Evolutionary conservation across 2,113 vertebrate genomes (phyloP).

Genomic region (Bufo bufo): DNA sequence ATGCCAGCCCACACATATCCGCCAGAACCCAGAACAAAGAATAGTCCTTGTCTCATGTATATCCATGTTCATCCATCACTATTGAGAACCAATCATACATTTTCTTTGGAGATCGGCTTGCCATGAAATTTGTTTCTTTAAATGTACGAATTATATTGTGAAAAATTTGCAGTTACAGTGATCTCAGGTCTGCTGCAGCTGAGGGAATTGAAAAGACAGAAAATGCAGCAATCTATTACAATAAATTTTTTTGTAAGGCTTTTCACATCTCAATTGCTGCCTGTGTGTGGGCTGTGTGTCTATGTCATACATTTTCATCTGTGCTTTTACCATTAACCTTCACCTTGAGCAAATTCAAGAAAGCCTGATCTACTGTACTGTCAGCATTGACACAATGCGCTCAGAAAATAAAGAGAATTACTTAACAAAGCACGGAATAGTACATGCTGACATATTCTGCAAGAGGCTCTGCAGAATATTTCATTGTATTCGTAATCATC

Average conservation of each 20-base stretch:
- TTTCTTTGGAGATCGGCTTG: neutral
- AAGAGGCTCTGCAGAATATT: slow-evolving; percentile 27
- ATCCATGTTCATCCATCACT: no score
- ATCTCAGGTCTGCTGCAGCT: neutral
- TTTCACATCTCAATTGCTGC: slow-evolving; percentile 23
- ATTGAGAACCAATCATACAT: no score
- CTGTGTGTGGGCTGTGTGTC: slow-evolving; percentile 46
- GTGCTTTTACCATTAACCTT: slow-evolving; percentile 56
- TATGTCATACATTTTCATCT: slow-evolving; percentile 31
- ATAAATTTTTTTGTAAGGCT: slow-evolving; percentile 4
- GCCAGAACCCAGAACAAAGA: no score
- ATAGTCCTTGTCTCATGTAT: no score
- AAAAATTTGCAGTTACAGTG: neutral
- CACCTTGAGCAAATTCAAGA: slow-evolving; percentile 52
- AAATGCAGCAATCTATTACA: slow-evolving; percentile 5
- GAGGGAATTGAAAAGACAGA: neutral
- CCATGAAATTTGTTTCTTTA: neutral
- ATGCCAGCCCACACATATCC: no score
- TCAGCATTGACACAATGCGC: slow-evolving; percentile 35
- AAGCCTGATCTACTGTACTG: slow-evolving; percentile 45
- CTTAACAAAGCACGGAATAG: slow-evolving; percentile 25
- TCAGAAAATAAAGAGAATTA: slow-evolving; percentile 10
- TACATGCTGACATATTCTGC: slow-evolving; percentile 18
- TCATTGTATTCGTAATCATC: slow-evolving; percentile 39
- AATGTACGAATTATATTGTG: neutral